Evolutionary conservation across 2,888 invertebrate genomes (phyloP), one percentile per base, ranked within the genome.

Genomic region (Plebejus argus): DNA sequence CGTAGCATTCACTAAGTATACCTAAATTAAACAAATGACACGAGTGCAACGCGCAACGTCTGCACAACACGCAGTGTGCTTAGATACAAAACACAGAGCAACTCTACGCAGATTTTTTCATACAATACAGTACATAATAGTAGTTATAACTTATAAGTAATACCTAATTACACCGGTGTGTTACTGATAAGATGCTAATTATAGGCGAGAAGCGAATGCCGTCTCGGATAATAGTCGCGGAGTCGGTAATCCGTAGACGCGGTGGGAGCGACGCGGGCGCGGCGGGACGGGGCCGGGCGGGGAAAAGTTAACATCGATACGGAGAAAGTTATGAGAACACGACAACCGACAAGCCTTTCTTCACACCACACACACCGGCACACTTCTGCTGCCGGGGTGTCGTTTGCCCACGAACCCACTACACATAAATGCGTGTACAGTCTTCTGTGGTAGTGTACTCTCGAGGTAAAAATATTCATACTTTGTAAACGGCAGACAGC

Each of bases 281-380:
- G 5, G 5, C 6, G 33, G 28, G 8, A 4, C 28, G 66, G 28
- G 66, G n/a, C 28, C 15, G 33, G 70, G 15, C 70, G 18, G 35
- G 70, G 45, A 72, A 45, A 72, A 72, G 49, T 74, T 74, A 28
- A 23, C 74, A 49, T 71, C 53, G 74, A 49, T 49, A 49, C 49
- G 49, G 74, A 74, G 74, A 74, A 74, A 74, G 74, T 53, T 28
- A 53, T 74, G 74, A 74, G 74, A 74, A 74, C 15, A 28, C 71
- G 35, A 70, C 33, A 35, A 20, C 15, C 39, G 71, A 71, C 35
- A 20, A 71, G 71, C 35, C 71, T 71, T 71, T 71, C 71, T 71
- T 71, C 39, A 39, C 71, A 39, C 71, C 33, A 33, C 23, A 3
- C 20, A 15, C 23, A 70, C 70, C 70, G 12, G 18, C 70, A 12